Evolutionary conservation across 2,113 vertebrate species (phyloP), one percentile per base, ranked within the genome.

Genomic region (Entosphenus tridentatus): DNA sequence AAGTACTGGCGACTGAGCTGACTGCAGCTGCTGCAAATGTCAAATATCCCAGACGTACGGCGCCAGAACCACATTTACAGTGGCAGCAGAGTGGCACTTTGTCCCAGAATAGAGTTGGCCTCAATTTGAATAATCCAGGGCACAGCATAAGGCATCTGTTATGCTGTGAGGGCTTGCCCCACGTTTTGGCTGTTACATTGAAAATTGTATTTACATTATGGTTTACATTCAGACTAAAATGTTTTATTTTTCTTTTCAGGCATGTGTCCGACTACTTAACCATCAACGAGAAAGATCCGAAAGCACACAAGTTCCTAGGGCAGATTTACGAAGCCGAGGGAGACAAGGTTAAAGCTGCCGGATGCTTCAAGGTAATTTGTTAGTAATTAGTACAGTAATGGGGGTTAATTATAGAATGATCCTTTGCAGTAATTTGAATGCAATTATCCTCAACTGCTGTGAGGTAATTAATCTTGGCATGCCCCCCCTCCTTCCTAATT

Each of bases 271-370:
- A 84, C 9, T 97, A 96, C 75, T 83, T 98, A 76, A 85, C 70
- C 9, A 78, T 89, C 7, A 87, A 95, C 73, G 87, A 90, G 74
- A 84, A 89, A 68, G 93, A 98, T 80, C 86, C 88, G 11, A 98
- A 95, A 84, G 93, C 91, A 57, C 91, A 95, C 76, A 86, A 81
- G 68, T 93, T 97, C 75, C 85, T 98, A 71, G 93, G 92, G 57
- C 86, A 88, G 69, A 87, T 98, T 39, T 96, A 83, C 9, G 91
- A 97, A 78, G 79, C 75, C 71, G 89, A 97, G 14, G 86, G 84
- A 69, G 87, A 93, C 54, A 68, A 82, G 76, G 83, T 86, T 77
- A 95, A 89, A 76, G 87, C 93, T 68, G 79, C 92, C 67, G 92
- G 89, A 65, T 95, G 89, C 78, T 97, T 92, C 55, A 96, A 89